Conservation (phyloP, 2,888 invertebrate genomes). For the Spilarctia lutea region DNA sequence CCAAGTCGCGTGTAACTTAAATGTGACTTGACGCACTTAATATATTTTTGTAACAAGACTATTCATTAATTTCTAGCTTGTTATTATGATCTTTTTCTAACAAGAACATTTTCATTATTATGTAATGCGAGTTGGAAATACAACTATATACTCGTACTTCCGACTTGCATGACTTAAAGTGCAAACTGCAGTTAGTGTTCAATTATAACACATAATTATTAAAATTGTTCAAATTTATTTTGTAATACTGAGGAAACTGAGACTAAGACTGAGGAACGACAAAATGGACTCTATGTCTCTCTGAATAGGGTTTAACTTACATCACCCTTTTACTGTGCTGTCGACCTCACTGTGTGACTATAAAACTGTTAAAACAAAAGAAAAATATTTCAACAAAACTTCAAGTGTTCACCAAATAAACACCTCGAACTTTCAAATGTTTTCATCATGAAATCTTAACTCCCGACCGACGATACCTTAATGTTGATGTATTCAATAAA, state of each 20-base stretch:
- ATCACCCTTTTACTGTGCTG: too few species aligned
- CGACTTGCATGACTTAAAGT: not conserved
- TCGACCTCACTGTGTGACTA: too few species aligned
- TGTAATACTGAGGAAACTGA: not conserved
- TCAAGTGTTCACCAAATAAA: too few species aligned
- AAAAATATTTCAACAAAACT: too few species aligned
- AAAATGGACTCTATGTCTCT: too few species aligned
- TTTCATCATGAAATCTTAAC: not conserved
- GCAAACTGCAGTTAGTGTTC: not conserved
- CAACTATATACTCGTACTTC: not conserved
- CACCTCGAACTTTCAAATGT: too few species aligned
- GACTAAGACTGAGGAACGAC: too few species aligned
- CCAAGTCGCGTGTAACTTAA: not conserved
- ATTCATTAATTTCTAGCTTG: not conserved
- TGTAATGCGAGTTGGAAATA: too few species aligned
- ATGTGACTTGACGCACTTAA: not conserved
- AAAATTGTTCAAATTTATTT: not conserved
- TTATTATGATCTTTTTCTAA: not conserved
- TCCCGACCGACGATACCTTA: not conserved
- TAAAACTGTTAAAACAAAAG: too few species aligned
- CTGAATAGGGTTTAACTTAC: too few species aligned
- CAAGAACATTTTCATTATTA: too few species aligned
- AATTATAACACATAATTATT: not conserved
- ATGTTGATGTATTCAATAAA: not conserved
- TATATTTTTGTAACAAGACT: not conserved